A percentile compares a stretch with the other conserved stretches of the same genome.
These are phyloP conservation scores for Cephus rjabovi DNA, from an alignment of 2,888 invertebrate species.

Conservation along the genomic window DNA sequence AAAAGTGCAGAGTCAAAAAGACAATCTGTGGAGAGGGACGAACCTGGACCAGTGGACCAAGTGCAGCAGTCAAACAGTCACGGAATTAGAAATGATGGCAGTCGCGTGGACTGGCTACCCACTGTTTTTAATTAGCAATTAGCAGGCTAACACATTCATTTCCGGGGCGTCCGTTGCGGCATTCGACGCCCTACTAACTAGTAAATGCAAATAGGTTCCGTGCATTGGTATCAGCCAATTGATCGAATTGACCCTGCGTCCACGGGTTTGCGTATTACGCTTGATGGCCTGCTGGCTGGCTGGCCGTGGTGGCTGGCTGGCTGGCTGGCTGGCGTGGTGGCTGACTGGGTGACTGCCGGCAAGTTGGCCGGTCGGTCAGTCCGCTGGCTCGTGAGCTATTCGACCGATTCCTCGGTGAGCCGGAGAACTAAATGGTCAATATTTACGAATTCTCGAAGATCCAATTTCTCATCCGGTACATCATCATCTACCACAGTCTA, in stretches of 20 bases:
- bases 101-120: slow-evolving; percentile 15
- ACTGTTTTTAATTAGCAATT: slow-evolving; percentile 66
- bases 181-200: slow-evolving; percentile 50
- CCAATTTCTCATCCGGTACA: background rate
- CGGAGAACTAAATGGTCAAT: background rate
- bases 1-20: too few species aligned
- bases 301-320: too few species aligned
- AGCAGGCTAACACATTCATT: slow-evolving; percentile 65
- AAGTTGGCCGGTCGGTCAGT: too few species aligned
- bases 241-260: slow-evolving; percentile 63
- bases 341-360: too few species aligned
- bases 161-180: slow-evolving; percentile 61
- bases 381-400: background rate
- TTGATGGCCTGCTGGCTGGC: background rate
- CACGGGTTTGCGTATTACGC: slow-evolving; percentile 15
- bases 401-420: background rate
- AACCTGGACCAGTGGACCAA: too few species aligned
- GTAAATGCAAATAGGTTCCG: slow-evolving; percentile 61
- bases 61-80: background rate
- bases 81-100: background rate
- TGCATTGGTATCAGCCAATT: slow-evolving; percentile 55
- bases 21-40: too few species aligned
- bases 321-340: too few species aligned
- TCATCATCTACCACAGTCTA: background rate
- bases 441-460: background rate